Conservation (phyloP, 2,888 invertebrate genomes). For the Chrysolina oricalcia region DNA sequence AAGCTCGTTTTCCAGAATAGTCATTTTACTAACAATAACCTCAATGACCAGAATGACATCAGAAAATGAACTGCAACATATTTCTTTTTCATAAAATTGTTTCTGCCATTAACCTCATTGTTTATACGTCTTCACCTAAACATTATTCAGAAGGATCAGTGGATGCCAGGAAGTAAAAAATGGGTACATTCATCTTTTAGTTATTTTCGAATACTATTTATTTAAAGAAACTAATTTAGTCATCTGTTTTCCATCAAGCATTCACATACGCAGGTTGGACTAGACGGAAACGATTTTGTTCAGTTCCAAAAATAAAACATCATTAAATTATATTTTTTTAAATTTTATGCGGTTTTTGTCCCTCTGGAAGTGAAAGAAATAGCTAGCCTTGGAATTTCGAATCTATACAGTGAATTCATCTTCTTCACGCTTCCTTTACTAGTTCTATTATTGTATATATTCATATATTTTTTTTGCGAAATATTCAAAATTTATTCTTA, state of each 20-base stretch:
- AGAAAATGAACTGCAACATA: no score
- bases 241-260: neutral
- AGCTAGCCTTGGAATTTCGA: no score
- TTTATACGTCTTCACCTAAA: constrained; percentile 2
- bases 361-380: neutral
- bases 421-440: no score
- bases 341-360: neutral
- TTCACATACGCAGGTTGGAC: neutral
- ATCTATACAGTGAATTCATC: no score
- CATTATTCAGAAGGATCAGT: neutral
- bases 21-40: no score
- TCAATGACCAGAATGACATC: no score
- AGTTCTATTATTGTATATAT: no score
- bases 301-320: neutral
- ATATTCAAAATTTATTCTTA: no score
- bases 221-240: constrained; percentile 20
- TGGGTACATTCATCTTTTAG: neutral
- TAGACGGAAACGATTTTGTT: neutral
- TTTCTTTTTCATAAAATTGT: neutral
- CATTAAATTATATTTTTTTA: neutral
- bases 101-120: neutral
- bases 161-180: constrained; percentile 7
- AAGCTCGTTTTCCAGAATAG: no score
- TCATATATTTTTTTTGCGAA: no score
- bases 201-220: constrained; percentile 20